A percentile compares a stretch with the other conserved stretches of the same genome.
These are phyloP conservation scores for Petrolisthes cinctipes DNA, from an alignment of 2,888 invertebrate genomes.

Conservation along the genomic window DNA sequence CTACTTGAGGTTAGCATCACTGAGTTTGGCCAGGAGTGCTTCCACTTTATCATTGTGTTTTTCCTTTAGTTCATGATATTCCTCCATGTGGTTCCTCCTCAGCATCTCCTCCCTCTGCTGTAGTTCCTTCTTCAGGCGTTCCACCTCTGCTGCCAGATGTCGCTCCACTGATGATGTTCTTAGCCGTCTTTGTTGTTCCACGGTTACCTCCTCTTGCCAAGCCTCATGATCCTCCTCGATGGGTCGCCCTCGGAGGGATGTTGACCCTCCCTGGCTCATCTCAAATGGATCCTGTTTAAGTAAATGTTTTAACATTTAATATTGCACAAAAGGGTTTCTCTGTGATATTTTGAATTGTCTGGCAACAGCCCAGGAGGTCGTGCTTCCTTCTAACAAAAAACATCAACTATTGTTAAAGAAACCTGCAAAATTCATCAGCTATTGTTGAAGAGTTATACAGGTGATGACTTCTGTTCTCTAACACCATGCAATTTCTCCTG, in stretches of 20 bases:
- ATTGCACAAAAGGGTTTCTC: not conserved
- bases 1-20: conserved; percentile 70
- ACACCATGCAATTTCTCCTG: too few relatives aligned
- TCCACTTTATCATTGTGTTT: conserved; percentile 79
- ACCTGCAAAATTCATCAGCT: too few relatives aligned
- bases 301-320: not conserved
- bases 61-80: conserved; percentile 82
- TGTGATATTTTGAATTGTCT: not conserved
- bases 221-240: conserved; percentile 46
- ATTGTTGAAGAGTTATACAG: too few relatives aligned
- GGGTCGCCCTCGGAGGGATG: conserved; percentile 18
- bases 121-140: conserved; percentile 79
- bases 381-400: too few relatives aligned
- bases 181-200: conserved; percentile 72
- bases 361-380: too few relatives aligned
- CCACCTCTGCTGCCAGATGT: conserved; percentile 74
- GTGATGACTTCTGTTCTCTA: too few relatives aligned
- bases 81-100: conserved; percentile 70
- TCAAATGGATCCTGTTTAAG: conserved; percentile 42
- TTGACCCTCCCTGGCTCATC: conserved; percentile 28
- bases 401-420: too few relatives aligned
- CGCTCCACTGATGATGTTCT: not conserved
- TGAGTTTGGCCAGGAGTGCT: conserved; percentile 69
- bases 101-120: conserved; percentile 72
- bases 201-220: conserved; percentile 29